Percentiles rank a stretch among this genome's conserved stretches.
These are phyloP conservation scores for Papilio aristodemus DNA, from an alignment of 1,140 invertebrate genomes.

Conservation along the genomic window DNA sequence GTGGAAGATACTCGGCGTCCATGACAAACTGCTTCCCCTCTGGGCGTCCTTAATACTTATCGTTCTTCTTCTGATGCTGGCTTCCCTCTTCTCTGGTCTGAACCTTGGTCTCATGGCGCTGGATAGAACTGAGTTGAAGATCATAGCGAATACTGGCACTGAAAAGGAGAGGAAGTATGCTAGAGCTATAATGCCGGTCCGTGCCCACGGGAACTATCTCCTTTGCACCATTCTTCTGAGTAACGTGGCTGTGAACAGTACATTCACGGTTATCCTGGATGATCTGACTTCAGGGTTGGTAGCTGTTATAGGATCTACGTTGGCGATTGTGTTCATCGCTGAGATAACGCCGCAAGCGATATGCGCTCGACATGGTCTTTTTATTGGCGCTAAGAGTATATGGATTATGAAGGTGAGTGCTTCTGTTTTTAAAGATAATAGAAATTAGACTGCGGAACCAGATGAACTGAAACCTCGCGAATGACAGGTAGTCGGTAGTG, in stretches of 20 bases:
- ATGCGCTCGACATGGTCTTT: slow-evolving; percentile 96
- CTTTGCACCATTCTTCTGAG: slow-evolving; percentile 97
- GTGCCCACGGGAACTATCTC: slow-evolving; percentile 96
- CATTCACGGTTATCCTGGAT: slow-evolving; percentile 97
- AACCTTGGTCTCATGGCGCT: slow-evolving; percentile 98
- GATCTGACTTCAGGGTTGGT: slow-evolving; percentile 94
- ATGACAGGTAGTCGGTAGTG: no score
- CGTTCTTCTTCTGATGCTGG: slow-evolving; percentile 89
- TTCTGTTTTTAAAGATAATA: no score
- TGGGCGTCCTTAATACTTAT: slow-evolving; percentile 91
- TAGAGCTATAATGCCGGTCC: slow-evolving; percentile 92
- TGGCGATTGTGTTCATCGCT: slow-evolving; percentile 97
- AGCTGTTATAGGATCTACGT: slow-evolving; percentile 92
- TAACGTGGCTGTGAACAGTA: slow-evolving; percentile 99
- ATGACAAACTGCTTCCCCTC: slow-evolving; percentile 86
- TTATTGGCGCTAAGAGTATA: slow-evolving; percentile 97
- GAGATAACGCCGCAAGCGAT: slow-evolving; percentile 97
- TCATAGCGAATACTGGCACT: slow-evolving; percentile 93
- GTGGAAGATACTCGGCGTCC: slow-evolving; percentile 84
- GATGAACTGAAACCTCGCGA: no score
- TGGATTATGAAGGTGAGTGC: slow-evolving; percentile 90
- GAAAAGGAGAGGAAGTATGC: slow-evolving; percentile 90
- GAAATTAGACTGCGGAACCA: no score
- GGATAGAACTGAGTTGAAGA: slow-evolving; percentile 96
- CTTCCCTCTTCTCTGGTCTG: slow-evolving; percentile 96